Base-by-base conservation (phyloP, 1,140 invertebrate species). In the Melanaphis sacchari region DNA sequence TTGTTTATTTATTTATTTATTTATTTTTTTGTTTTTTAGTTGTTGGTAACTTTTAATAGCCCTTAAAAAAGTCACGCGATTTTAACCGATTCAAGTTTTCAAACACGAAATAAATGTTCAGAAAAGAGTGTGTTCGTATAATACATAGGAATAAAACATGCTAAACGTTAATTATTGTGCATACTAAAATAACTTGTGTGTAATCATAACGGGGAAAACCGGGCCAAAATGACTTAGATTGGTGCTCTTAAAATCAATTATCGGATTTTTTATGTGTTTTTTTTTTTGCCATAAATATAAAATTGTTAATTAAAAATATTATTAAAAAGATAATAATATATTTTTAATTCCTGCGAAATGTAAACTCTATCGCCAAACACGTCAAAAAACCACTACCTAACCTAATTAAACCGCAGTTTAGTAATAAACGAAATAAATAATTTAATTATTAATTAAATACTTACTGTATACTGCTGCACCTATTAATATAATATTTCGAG, bases 1-100 rank as follows among this genome's bases (percentile, higher is more conserved):
- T 76, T 9, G n/a, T 82, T 52, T 7, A 52, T n/a, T n/a, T n/a
- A 66, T n/a, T 66, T 54, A 54, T 22, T 3, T 54, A 26, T 54
- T 2, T 66, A 15, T 59, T 15, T 15, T n/a, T 4, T 31, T 59
- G 9, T 59, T 38, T 11, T 41, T 76, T 31, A 40, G 40, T 91
- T 90, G 40, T 91, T 90, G 89, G 89, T 90, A 90, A 90, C 89
- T 90, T 90, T 66, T 90, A 90, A 90, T 52, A 52, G 41, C 38
- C 38, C 36, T 36, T 7, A 0, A 1, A 9, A 40, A 11, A 26
- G 24, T 43, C 40, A 31, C 4, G 40, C 43, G 9, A 24, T 85
- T 85, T 41, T 43, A 31, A 5, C 5, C 40, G 8, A 38, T 3
- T 85, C 40, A 43, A 41, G 22, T 43, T 85, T 41, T 41, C 40